phyloP scores from a whole-genome alignment of 2,888 invertebrate species.

The Alloplasta piceator region DNA sequence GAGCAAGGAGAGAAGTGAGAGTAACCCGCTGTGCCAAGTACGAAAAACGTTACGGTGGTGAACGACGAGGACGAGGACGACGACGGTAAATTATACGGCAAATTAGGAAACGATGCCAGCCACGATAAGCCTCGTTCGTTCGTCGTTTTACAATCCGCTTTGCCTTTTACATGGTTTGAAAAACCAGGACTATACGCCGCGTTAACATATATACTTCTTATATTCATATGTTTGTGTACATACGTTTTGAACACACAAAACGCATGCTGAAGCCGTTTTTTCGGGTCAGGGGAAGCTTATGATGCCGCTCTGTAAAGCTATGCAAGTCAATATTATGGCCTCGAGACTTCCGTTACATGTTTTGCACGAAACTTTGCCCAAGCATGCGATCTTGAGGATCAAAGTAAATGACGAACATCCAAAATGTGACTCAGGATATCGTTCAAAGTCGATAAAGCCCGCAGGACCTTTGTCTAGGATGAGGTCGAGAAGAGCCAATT shows the following conservation, averaged over 20 bases:
- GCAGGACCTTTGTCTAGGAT: too few relatives aligned
- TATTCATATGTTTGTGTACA: conserved; percentile 14
- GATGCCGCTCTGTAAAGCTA: conserved; percentile 34
- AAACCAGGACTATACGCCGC: conserved; percentile 48
- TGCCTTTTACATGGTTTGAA: conserved; percentile 48
- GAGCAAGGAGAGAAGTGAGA: conserved; percentile 48
- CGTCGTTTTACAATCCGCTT: conserved; percentile 58
- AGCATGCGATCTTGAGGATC: conserved; percentile 52
- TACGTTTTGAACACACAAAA: not conserved
- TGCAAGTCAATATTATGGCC: conserved; percentile 56
- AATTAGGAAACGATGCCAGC: conserved; percentile 66
- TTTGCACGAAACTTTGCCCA: conserved; percentile 45
- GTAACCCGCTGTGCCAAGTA: conserved; percentile 62
- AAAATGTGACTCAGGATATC: too few relatives aligned
- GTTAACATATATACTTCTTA: conserved; percentile 7
- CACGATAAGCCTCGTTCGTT: conserved; percentile 63
- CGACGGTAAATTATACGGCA: conserved; percentile 63
- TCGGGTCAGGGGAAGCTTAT: conserved; percentile 28
- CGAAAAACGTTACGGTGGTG: conserved; percentile 56
- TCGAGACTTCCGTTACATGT: conserved; percentile 62
- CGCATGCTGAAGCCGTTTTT: conserved; percentile 33
- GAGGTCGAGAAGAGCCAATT: too few relatives aligned
- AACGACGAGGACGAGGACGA: conserved; percentile 33
- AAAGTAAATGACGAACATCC: too few relatives aligned
- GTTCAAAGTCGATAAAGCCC: too few relatives aligned